These are phyloP conservation scores for Channa striata DNA, from an alignment of 2,797 vertebrate species.

Conservation along the genomic window DNA sequence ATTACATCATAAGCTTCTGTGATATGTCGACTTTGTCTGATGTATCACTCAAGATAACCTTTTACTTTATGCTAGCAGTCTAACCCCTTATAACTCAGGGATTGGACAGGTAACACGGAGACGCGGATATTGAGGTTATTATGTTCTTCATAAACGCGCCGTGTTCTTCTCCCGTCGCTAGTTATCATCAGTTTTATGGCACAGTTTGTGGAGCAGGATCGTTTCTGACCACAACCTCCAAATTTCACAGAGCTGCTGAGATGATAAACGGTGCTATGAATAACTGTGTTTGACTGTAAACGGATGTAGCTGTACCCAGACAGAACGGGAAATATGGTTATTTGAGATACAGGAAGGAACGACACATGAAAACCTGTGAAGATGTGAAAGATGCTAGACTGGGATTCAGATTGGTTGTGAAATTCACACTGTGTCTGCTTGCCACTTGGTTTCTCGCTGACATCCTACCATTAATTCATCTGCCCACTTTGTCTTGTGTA, in stretches of 20 bases:
- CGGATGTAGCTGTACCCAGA: not conserved
- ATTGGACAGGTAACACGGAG: no score
- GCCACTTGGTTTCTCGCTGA: not conserved
- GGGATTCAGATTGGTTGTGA: not conserved
- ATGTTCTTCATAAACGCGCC: no score
- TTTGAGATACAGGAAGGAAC: not conserved
- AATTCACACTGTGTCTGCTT: not conserved
- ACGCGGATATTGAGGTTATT: no score
- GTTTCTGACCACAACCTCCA: not conserved
- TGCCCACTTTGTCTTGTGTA: not conserved
- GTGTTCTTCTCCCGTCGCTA: not conserved
- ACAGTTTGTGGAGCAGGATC: not conserved
- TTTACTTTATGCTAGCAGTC: no score
- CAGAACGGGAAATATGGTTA: not conserved
- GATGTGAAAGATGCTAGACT: not conserved
- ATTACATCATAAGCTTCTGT: no score
- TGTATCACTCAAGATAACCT: no score
- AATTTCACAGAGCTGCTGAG: not conserved
- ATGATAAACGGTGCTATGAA: not conserved
- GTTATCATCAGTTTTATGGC: not conserved
- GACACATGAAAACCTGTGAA: not conserved
- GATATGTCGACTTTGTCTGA: no score
- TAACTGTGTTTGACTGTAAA: not conserved
- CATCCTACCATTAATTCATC: not conserved
- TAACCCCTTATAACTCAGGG: no score